These are phyloP conservation scores for Hyphantria cunea DNA, from an alignment of 1,140 invertebrate genomes.

Conservation along the genomic window DNA sequence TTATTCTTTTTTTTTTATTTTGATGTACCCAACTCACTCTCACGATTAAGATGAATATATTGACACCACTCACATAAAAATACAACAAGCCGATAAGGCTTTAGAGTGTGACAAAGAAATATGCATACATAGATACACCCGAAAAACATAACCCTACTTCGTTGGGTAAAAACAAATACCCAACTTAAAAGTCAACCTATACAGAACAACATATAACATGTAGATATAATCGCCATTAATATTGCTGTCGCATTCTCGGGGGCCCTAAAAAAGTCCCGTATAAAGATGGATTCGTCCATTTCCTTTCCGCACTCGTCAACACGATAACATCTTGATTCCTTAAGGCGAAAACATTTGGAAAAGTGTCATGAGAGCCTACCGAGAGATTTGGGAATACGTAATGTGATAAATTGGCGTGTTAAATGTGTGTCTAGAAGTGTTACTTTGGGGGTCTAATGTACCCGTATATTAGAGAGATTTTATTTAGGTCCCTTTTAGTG, in stretches of 20 bases:
- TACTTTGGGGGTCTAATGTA: too few relatives aligned
- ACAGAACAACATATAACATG: not conserved
- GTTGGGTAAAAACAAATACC: not conserved
- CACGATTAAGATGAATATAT: too few relatives aligned
- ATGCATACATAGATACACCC: too few relatives aligned
- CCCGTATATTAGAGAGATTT: too few relatives aligned
- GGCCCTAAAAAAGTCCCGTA: slow-evolving; percentile 3
- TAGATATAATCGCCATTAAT: not conserved
- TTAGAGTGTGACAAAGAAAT: too few relatives aligned
- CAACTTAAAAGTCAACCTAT: not conserved
- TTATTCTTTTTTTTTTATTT: too few relatives aligned
- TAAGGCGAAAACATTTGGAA: slow-evolving; percentile 14
- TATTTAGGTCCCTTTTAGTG: too few relatives aligned
- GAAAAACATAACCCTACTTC: too few relatives aligned
- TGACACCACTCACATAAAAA: too few relatives aligned
- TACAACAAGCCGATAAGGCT: too few relatives aligned
- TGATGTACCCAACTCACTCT: too few relatives aligned
- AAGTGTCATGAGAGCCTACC: slow-evolving; percentile 1
- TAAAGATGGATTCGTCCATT: slow-evolving; percentile 22
- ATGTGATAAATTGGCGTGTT: not conserved
- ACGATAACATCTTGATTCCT: slow-evolving; percentile 23
- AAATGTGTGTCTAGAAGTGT: too few relatives aligned
- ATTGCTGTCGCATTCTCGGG: not conserved
- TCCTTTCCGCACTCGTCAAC: slow-evolving; percentile 14
- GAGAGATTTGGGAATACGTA: not conserved